Evolutionary conservation across 1,140 invertebrate species (phyloP), one percentile per base, ranked within the genome.

Genomic region (Arion vulgaris): DNA sequence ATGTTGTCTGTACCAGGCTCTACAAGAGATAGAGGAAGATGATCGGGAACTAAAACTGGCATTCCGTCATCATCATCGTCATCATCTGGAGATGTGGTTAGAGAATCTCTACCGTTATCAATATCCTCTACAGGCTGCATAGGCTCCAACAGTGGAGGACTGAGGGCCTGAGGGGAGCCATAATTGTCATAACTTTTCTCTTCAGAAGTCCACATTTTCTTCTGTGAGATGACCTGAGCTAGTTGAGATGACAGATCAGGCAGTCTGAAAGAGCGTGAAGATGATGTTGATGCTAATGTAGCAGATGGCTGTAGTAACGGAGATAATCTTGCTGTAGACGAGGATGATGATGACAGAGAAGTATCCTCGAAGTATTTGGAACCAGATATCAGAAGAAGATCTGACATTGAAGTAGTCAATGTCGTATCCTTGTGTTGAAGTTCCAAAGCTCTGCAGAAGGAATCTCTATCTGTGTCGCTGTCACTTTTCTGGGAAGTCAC

Each of bases 21-120:
- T 23, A 80, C 78, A 34, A 80, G 41, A 11, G 80, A 53, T 51
- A 45, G 49, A 57, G 80, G 80, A 17, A 81, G n/a, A 2, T 81
- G 69, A 36, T 81, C 80, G 13, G 80, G 80, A 9, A 81, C 80
- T 11, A 81, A 51, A 13, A 81, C 80, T 38, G 80, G 80, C 80
- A 81, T 81, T n/a, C 74, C 80, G 28, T 39, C 71, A 36, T 79
- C 77, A 5, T 41, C 51, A 53, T 72, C 69, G 1, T 41, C 51
- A 53, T 72, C 69, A 36, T 72, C 68, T n/a, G 41, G 32, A 41
- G 57, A 39, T 2, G 26, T 73, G 45, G 28, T 26, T 39, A 32
- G 7, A 19, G 41, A 34, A 34, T 71, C 78, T 71, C 66, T 13
- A n/a, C 34, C 38, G 7, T 32, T 26, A 28, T 57, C 41, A 57